phyloP scores from a whole-genome alignment of 2,113 vertebrate species.

The Polypterus senegalus region DNA sequence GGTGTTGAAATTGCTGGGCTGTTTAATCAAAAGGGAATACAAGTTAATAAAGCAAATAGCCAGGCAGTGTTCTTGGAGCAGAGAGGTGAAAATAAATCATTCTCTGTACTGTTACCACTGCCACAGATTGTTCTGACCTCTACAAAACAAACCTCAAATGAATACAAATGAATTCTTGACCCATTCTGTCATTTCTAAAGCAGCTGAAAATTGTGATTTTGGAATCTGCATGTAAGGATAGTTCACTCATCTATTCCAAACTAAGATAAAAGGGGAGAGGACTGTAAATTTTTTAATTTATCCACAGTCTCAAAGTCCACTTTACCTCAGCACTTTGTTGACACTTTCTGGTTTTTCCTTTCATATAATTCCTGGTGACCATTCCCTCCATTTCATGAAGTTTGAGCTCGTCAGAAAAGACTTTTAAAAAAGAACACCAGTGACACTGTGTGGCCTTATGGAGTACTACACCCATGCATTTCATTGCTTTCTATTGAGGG shows the following conservation, averaged over 20 bases:
- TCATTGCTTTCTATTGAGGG: too few species aligned
- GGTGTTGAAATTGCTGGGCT: not conserved
- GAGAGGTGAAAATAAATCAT: not conserved
- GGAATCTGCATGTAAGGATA: not conserved
- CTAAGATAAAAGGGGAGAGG: too few species aligned
- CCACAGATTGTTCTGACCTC: not conserved
- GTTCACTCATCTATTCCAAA: not conserved
- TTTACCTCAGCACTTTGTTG: too few species aligned
- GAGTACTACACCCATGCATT: too few species aligned
- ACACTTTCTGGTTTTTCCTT: too few species aligned
- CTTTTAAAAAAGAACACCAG: too few species aligned
- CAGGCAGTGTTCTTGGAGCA: not conserved
- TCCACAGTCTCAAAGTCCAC: too few species aligned
- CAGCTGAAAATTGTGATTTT: not conserved
- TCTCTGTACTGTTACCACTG: not conserved
- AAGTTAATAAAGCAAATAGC: not conserved
- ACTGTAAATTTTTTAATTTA: too few species aligned
- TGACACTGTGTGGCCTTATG: too few species aligned
- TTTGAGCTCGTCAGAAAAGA: too few species aligned
- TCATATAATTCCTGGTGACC: too few species aligned
- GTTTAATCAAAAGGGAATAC: slow-evolving; percentile 1
- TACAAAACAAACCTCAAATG: not conserved
- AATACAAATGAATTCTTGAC: not conserved
- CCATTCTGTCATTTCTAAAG: not conserved
- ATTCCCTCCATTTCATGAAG: too few species aligned